Percentiles rank a stretch among this genome's conserved stretches.
Evolutionary conservation across 2,113 vertebrate genomes (phyloP).

Genomic region (Rhodinocichla rosea): DNA sequence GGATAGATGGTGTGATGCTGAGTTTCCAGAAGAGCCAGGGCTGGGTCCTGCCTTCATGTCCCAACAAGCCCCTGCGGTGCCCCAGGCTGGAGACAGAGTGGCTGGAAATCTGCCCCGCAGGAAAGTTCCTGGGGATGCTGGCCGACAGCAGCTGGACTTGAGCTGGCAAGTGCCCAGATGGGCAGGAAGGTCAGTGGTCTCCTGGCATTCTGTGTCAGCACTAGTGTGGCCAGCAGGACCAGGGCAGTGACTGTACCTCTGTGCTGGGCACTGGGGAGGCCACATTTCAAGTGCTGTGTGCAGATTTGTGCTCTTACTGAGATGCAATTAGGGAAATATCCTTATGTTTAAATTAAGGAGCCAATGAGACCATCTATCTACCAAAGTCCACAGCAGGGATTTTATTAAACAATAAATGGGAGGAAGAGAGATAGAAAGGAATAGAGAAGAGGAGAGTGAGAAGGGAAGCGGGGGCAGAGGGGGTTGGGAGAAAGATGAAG

Average conservation of each 20-base stretch:
- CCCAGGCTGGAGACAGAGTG: background rate
- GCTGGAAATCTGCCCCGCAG: no score
- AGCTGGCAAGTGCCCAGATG: accelerated
- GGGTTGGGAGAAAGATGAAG: no score
- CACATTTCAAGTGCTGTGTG: no score
- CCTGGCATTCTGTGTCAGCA: background rate
- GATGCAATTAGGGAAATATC: no score
- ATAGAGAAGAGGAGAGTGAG: background rate
- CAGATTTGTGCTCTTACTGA: background rate
- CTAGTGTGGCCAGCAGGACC: background rate
- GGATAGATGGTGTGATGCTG: no score
- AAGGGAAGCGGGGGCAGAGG: background rate
- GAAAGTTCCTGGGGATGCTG: background rate
- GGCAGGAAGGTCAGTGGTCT: accelerated
- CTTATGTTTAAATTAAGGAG: background rate
- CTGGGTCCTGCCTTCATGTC: no score
- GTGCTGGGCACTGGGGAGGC: background rate
- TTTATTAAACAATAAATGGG: background rate
- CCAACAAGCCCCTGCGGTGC: no score
- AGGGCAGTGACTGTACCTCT: accelerated
- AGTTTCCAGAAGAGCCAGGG: no score
- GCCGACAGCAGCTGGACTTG: accelerated
- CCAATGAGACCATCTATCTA: accelerated
- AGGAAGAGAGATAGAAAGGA: background rate
- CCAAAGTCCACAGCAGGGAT: accelerated